Base-by-base conservation (phyloP, 2,888 invertebrate genomes). In the Ecliptopera silaceata region DNA sequence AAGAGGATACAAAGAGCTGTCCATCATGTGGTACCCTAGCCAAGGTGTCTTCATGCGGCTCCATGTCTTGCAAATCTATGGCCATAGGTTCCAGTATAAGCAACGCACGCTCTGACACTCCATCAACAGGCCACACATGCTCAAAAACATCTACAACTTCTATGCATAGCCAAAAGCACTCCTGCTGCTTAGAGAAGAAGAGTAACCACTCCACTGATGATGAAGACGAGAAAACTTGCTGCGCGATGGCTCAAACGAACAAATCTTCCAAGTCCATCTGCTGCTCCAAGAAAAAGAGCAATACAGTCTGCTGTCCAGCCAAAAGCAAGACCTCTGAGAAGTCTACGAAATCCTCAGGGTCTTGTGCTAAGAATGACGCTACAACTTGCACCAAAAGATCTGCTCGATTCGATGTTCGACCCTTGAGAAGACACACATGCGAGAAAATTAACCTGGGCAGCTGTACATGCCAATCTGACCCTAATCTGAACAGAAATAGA, bases 331-430 rank as follows among this genome's bases (percentile, higher is more conserved):
- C 48, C 1, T 34, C 56, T 2, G 17, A 15, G 1, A 59, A 31
- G 10, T 32, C 41, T n/a, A 38, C 59, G 5, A 39, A 45, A 13
- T 39, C 39, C 1, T 32, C 34, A 31, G 38, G 26, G 2, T 46
- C 31, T 32, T 52, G 51, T 20, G 17, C 8, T 1, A 51, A 10
- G 6, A 48, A 22, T 41, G 60, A 64, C 41, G 58, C 46, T 0
- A 17, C 34, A 0, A 68, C 65, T 0, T 26, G 46, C 8, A 64
- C 64, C 0, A 68, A 44, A 42, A 20, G 42, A 31, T 58, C 57
- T 3, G 47, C 60, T 13, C 48, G 55, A 26, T 59, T 55, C 17
- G 65, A 65, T 20, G 61, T 65, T 3, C 56, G 65, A 26, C 55
- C 55, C 0, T 1, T 56, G 3, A 12, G 2, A 13, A 43, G 20